phyloP scores from a whole-genome alignment of 2,113 vertebrate genomes.

The Prinia subflava region DNA sequence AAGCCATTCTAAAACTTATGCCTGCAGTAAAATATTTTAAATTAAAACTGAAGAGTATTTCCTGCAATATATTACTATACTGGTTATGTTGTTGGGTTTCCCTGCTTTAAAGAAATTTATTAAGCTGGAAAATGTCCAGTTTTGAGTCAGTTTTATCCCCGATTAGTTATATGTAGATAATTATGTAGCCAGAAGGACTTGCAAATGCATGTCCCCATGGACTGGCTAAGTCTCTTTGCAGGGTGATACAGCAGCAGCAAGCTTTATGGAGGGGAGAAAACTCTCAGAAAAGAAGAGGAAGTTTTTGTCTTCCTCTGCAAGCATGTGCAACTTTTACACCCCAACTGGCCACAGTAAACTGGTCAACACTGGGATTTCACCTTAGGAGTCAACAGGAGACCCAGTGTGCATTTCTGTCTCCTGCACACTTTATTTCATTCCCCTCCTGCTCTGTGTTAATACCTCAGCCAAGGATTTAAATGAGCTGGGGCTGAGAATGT shows the following conservation, averaged over 20 bases:
- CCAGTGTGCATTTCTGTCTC: not conserved
- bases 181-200: not conserved
- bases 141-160: not conserved
- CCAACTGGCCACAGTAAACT: not conserved
- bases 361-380: not conserved
- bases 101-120: not conserved
- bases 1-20: not conserved
- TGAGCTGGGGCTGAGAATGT: accelerated
- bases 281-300: not conserved
- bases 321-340: accelerated
- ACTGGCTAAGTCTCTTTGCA: not conserved
- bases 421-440: not conserved
- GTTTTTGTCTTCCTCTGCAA: not conserved
- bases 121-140: not conserved
- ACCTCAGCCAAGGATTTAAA: not conserved
- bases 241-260: not conserved
- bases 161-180: not conserved
- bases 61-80: not conserved
- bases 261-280: not conserved
- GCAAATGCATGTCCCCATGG: accelerated
- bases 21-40: conserved; percentile 1
- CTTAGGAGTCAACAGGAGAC: not conserved
- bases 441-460: not conserved
- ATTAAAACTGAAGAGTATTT: not conserved
- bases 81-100: not conserved